Evolutionary conservation across 2,113 vertebrate species (phyloP).

Genomic region (Sturnus vulgaris): DNA sequence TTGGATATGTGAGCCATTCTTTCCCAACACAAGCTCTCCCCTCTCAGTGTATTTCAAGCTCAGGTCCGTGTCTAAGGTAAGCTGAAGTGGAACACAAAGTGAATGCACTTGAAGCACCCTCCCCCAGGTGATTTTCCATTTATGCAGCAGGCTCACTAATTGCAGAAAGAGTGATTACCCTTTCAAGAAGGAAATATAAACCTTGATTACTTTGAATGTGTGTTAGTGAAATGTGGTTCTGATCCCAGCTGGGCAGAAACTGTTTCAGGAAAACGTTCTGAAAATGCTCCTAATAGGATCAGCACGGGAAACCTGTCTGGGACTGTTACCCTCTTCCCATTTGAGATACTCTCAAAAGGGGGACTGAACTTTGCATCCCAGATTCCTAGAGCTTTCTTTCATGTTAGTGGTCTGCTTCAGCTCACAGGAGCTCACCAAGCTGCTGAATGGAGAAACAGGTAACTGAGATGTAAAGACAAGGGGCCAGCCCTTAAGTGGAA

Average conservation of each 20-base stretch:
- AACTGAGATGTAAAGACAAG: fast-evolving
- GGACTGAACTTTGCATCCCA: background rate
- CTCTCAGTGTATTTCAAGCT: background rate
- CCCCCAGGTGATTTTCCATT: conserved; percentile 44
- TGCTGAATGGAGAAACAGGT: fast-evolving
- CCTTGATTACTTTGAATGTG: conserved; percentile 50
- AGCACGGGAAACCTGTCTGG: fast-evolving
- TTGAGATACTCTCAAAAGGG: background rate
- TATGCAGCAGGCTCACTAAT: conserved; percentile 42
- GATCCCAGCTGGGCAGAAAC: conserved; percentile 29
- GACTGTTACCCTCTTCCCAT: fast-evolving
- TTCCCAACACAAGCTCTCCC: fast-evolving
- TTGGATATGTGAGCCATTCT: fast-evolving
- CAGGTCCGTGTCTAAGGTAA: background rate
- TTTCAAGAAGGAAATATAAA: conserved; percentile 48
- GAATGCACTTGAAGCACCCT: background rate
- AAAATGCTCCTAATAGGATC: fast-evolving
- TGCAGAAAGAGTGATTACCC: conserved; percentile 44
- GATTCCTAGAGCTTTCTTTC: background rate
- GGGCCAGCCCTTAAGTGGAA: background rate
- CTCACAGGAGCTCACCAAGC: fast-evolving
- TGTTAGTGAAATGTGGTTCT: background rate
- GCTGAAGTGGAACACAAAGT: background rate
- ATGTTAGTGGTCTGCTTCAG: fast-evolving
- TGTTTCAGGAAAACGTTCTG: background rate